A percentile compares a stretch with the other conserved stretches of the same genome.
phyloP scores from a whole-genome alignment of 2,113 vertebrate genomes.

The Archocentrus centrarchus region DNA sequence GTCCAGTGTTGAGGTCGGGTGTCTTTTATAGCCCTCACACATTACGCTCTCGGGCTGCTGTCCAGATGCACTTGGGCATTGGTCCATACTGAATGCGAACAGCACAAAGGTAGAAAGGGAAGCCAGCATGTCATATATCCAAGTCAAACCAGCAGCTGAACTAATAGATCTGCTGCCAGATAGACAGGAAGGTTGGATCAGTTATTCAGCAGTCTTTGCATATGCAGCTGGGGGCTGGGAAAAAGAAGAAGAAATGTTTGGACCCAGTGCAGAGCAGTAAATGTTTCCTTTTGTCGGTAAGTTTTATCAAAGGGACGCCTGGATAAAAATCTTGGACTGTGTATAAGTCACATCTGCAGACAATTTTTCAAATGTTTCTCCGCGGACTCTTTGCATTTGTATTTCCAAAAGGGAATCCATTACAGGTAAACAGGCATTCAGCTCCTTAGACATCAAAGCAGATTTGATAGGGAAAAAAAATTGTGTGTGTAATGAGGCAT shows the following conservation, averaged over 20 bases:
- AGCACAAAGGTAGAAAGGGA: slow-evolving; percentile 32
- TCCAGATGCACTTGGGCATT: slow-evolving; percentile 25
- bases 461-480: slow-evolving; percentile 7
- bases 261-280: slow-evolving; percentile 47
- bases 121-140: slow-evolving; percentile 38
- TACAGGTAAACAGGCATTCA: slow-evolving; percentile 47
- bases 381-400: slow-evolving; percentile 35
- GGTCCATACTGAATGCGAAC: slow-evolving; percentile 18
- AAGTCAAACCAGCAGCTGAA: slow-evolving; percentile 58
- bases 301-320: slow-evolving; percentile 50
- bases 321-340: slow-evolving; percentile 40
- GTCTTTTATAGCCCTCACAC: not conserved
- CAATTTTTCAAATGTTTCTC: slow-evolving; percentile 36
- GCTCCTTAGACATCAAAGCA: slow-evolving; percentile 36
- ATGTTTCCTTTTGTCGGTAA: slow-evolving; percentile 57
- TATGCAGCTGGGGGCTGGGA: slow-evolving; percentile 47
- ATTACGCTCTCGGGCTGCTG: not conserved
- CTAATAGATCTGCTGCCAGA: slow-evolving; percentile 68
- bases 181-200: slow-evolving; percentile 54
- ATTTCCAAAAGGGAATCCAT: slow-evolving; percentile 30
- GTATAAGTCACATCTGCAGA: slow-evolving; percentile 50
- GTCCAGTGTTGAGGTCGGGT: slow-evolving; percentile 11
- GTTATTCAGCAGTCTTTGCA: slow-evolving; percentile 48
- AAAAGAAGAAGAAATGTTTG: slow-evolving; percentile 33
- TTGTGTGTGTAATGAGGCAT: slow-evolving; percentile 13